Evolutionary conservation across 2,888 invertebrate genomes (phyloP).

Genomic region (Cantharis lateralis): DNA sequence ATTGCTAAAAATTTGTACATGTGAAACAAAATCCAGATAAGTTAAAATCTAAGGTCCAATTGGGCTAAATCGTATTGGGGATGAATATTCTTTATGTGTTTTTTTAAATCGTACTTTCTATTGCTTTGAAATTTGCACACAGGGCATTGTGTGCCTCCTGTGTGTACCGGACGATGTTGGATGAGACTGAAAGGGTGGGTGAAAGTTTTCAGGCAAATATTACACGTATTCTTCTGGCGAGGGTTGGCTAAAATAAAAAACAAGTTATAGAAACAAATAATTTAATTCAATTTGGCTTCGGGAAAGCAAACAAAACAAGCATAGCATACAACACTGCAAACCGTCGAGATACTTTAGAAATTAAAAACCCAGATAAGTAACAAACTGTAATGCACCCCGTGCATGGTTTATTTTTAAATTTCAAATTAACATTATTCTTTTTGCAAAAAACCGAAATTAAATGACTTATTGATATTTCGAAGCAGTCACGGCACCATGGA

Average conservation of each 20-base stretch:
- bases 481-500: slow-evolving; percentile 26
- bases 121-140: background rate
- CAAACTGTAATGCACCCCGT: background rate
- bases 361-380: background rate
- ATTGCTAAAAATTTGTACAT: background rate
- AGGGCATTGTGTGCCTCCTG: background rate
- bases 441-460: background rate
- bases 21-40: background rate
- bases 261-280: background rate
- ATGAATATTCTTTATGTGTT: background rate
- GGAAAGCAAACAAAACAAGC: background rate
- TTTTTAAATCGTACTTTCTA: background rate
- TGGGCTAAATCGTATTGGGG: background rate
- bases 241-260: background rate
- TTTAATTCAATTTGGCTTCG: background rate
- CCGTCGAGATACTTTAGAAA: background rate
- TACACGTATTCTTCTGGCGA: background rate
- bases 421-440: background rate
- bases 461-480: background rate
- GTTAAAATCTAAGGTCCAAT: background rate
- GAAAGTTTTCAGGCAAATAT: background rate
- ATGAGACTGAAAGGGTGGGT: slow-evolving; percentile 2
- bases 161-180: slow-evolving; percentile 2
- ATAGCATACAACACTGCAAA: background rate
- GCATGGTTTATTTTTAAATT: background rate